Percentiles rank a stretch among this genome's conserved stretches.
phyloP scores from a whole-genome alignment of 1,140 invertebrate genomes.

The Anadara kagoshimensis region DNA sequence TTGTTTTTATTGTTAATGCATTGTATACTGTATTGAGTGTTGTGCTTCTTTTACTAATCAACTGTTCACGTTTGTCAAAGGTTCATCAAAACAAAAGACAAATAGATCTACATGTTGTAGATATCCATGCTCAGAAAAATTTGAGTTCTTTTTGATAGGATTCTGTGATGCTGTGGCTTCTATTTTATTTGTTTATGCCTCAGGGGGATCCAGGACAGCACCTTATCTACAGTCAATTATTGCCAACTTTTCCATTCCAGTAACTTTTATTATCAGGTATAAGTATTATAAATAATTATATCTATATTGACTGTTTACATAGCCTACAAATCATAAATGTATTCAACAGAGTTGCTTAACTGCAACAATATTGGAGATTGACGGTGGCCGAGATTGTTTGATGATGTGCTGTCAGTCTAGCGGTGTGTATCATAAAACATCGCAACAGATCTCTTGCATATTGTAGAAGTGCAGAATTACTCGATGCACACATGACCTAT shows the following conservation, averaged over 20 bases:
- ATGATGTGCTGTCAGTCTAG: no score
- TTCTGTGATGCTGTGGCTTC: slow-evolving; percentile 40
- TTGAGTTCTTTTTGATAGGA: slow-evolving; percentile 42
- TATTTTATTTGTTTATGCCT: slow-evolving; percentile 47
- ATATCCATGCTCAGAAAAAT: slow-evolving; percentile 1
- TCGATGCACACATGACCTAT: no score
- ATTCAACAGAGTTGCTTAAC: no score
- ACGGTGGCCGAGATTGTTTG: no score
- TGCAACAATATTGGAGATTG: no score
- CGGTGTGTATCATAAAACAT: no score
- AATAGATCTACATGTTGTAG: no score
- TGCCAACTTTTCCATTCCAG: slow-evolving; percentile 47
- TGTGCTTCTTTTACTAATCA: slow-evolving; percentile 20
- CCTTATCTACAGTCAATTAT: slow-evolving; percentile 50
- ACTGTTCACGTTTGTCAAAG: not conserved
- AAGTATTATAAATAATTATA: no score
- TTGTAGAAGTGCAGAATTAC: no score
- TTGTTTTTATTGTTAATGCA: slow-evolving; percentile 42
- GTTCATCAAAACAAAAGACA: not conserved
- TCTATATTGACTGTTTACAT: no score
- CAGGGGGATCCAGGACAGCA: slow-evolving; percentile 49
- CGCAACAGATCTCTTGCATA: no score
- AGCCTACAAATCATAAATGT: no score
- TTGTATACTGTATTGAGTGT: slow-evolving; percentile 26
- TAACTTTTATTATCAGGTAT: slow-evolving; percentile 52